Base-by-base conservation (phyloP, 92 coral and sea anemone genomes). In the Epizoanthus illoricatus region DNA sequence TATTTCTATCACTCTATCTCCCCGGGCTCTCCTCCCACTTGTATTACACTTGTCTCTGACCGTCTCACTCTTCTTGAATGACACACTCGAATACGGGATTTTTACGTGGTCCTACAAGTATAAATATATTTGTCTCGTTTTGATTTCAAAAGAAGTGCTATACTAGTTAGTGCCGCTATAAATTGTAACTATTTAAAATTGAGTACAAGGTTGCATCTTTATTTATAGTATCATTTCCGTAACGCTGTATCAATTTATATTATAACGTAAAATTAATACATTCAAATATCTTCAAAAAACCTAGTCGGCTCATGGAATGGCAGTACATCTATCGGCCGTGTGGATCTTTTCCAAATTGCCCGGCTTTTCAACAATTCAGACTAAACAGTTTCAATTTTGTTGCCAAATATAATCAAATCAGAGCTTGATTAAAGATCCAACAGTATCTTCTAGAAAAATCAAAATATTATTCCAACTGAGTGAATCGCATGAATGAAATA, bases 401-500 rank as follows among this genome's bases (percentile, higher is more conserved):
- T 43, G 42, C 55, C 45, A 78, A 78, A 19, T 63, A 9, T 63
- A 78, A 21, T 42, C 82, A 63, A 78, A 62, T 62, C 71, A 63
- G 36, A 43, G n/a, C 43, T 62, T 42, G 41, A 78, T 5, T 7
- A 78, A 63, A 5, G 41, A 63, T 55, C 10, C 9, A 42, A 63
- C 16, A 21, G 40, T 45, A 43, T 36, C 58, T 78, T 78, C 71
- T 39, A 63, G 71, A 63, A 78, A 52, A 63, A 78, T 63, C 70
- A 63, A 41, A 60, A 36, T 12, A 45, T 20, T 78, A 59, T 63
- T 63, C 69, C 82, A 18, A 42, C 60, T 43, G 82, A 20, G 82
- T 42, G 24, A 20, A 39, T 58, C 58, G 81, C 64, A 75, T 75
- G 24, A 16, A 78, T 78, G 62, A 78, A 78, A 78, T 78, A 56